A percentile compares a stretch with the other conserved stretches of the same genome.
These are phyloP conservation scores for Pseudoips prasinana DNA, from an alignment of 2,888 invertebrate genomes.

Conservation along the genomic window DNA sequence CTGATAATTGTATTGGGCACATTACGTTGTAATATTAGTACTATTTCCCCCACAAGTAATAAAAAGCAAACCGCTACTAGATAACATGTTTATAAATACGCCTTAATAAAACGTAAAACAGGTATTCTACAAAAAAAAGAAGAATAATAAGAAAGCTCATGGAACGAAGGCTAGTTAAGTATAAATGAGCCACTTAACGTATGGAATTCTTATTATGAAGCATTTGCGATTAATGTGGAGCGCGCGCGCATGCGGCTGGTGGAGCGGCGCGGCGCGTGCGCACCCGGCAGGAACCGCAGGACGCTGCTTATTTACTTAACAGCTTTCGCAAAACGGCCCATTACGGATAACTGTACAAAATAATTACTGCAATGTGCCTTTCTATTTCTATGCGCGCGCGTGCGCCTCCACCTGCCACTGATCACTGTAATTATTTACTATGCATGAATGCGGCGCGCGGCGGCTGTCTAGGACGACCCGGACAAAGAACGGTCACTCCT, in stretches of 20 bases:
- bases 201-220: conserved; percentile 59
- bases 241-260: conserved; percentile 23
- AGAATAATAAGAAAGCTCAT: conserved; percentile 29
- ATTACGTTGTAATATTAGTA: too few relatives aligned
- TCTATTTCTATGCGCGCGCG: conserved; percentile 80
- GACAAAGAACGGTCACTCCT: conserved; percentile 74
- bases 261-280: conserved; percentile 37
- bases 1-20: too few relatives aligned
- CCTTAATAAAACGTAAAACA: conserved; percentile 18
- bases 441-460: conserved; percentile 73
- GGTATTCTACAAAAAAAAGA: conserved; percentile 31
- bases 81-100: conserved; percentile 13
- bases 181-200: conserved; percentile 43
- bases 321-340: conserved; percentile 80
- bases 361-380: conserved; percentile 82
- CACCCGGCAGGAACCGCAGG: conserved; percentile 71
- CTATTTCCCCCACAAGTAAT: too few relatives aligned
- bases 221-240: conserved; percentile 34
- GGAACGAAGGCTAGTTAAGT: conserved; percentile 40
- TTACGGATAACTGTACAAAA: conserved; percentile 81
- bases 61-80: conserved; percentile 6
- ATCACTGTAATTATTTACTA: conserved; percentile 81
- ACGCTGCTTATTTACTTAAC: conserved; percentile 78
- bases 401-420: conserved; percentile 76
- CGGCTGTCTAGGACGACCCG: conserved; percentile 74